A percentile compares a stretch with the other conserved stretches of the same genome.
phyloP scores from a whole-genome alignment of 2,888 invertebrate species.

The Drosophila subquinaria region DNA sequence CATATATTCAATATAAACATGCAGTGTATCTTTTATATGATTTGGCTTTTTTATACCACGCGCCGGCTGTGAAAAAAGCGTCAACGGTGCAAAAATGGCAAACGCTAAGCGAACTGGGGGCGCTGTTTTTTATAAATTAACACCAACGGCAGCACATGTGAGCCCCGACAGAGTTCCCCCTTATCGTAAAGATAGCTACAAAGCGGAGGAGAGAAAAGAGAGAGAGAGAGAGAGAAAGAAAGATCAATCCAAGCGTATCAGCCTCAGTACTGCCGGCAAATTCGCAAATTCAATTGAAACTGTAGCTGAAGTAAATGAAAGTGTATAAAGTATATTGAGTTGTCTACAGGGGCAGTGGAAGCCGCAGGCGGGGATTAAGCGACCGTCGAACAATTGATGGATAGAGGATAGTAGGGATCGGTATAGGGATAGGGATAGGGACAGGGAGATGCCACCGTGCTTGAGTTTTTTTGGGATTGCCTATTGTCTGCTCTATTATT shows the following conservation, averaged over 20 bases:
- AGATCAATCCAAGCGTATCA: conserved; percentile 65
- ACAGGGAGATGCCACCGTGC: conserved; percentile 67
- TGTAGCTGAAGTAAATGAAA: conserved; percentile 54
- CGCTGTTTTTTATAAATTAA: conserved; percentile 73
- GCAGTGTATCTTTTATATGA: conserved; percentile 68
- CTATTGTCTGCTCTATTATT: conserved; percentile 56
- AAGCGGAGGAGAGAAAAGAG: conserved; percentile 2
- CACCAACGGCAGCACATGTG: conserved; percentile 37
- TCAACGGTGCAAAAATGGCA: conserved; percentile 65
- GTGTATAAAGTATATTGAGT: conserved; percentile 58
- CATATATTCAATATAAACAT: conserved; percentile 67
- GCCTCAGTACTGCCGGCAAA: conserved; percentile 33
- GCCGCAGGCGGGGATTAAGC: conserved; percentile 82
- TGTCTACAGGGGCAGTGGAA: conserved; percentile 40
- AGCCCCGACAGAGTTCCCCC: conserved; percentile 1
- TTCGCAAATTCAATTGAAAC: conserved; percentile 60
- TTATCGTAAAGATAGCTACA: conserved; percentile 5
- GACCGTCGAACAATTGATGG: conserved; percentile 46
- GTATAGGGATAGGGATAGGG: conserved; percentile 2
- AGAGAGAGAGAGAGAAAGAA: conserved; percentile 30
- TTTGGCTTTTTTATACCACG: conserved; percentile 65
- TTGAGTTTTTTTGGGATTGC: conserved; percentile 51
- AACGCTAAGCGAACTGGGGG: conserved; percentile 29
- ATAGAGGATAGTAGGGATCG: conserved; percentile 17
- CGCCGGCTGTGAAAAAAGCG: conserved; percentile 69